Base-by-base conservation (phyloP, 2,888 invertebrate species). In the Aphrophora alni region DNA sequence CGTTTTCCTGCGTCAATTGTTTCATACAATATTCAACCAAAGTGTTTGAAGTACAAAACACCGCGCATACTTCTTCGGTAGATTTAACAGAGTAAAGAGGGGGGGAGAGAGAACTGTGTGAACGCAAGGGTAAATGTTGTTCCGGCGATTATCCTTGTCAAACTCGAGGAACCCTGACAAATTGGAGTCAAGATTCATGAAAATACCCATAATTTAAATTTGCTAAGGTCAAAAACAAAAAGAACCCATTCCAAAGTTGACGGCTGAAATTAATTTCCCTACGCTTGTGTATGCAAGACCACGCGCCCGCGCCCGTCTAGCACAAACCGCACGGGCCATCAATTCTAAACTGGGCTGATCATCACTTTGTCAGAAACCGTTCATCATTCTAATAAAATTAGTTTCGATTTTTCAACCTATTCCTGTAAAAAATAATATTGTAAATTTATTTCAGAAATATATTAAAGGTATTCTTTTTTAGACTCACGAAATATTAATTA, bases 191-290 rank as follows among this genome's bases (percentile, higher is more conserved):
- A 21, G 59, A 59, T 59, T 59, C 59, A 59, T 59, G 59, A 59
- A 59, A 59, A 59, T 59, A 59, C 59, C 59, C 59, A 59, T 59
- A 59, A 59, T 59, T 59, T 59, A 59, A 59, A 59, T 59, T 59
- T 59, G 59, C 59, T 59, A 59, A 59, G 59, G 59, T 59, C 4
- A 59, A 59, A 59, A 21, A 21, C 21, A 59, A 59, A 59, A 59
- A 59, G 21, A 59, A 59, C n/a, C 59, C 59, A 59, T 59, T 59
- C 59, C 21, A 21, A 59, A 59, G 59, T 59, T 59, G 59, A 59
- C 59, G 59, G 12, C 59, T 21, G 59, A 59, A 59, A 59, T 59
- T 59, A 59, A 59, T 59, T 59, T 59, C 21, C 59, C 59, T 21
- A 59, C 21, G 59, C n/a, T 59, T 59, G 59, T 59, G 59, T 59